Conservation (phyloP, 92 coral and sea anemone species). For the Phenganax subtilis region DNA sequence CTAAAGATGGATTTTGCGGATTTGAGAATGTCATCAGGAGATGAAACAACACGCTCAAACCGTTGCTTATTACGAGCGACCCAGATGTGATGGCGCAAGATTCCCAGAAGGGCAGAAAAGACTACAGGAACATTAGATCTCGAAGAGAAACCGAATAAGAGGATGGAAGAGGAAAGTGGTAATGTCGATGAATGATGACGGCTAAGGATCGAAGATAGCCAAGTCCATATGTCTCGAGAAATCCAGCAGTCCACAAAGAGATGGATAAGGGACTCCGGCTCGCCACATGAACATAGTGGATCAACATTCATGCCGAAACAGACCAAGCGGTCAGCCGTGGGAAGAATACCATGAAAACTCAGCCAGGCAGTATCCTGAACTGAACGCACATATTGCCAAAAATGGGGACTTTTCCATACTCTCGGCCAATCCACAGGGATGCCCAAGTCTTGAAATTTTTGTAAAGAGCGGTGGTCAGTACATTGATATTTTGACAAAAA, state of each 20-base stretch:
- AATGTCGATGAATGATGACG: no score
- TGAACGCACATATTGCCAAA: not conserved
- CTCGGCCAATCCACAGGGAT: not conserved
- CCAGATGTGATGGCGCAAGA: slow-evolving; percentile 1
- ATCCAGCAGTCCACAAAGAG: not conserved
- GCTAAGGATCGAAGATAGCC: not conserved
- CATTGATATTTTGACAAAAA: not conserved
- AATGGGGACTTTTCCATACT: not conserved
- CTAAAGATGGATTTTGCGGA: no score
- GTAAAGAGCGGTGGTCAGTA: not conserved
- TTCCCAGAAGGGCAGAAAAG: slow-evolving; percentile 5
- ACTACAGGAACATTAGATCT: not conserved
- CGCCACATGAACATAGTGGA: slow-evolving; percentile 16
- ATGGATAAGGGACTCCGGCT: not conserved
- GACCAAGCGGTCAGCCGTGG: slow-evolving; percentile 14
- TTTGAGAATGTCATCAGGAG: no score
- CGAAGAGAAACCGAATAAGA: not conserved
- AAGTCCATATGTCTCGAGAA: not conserved
- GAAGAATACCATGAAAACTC: not conserved
- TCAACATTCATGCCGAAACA: not conserved
- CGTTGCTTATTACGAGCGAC: not conserved
- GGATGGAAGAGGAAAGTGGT: no score
- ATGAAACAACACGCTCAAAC: not conserved
- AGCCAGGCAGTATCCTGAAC: not conserved
- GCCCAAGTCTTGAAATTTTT: not conserved